A percentile compares a stretch with the other conserved stretches of the same genome.
These are phyloP conservation scores for Otis tarda DNA, from an alignment of 2,113 vertebrate genomes.

Conservation along the genomic window DNA sequence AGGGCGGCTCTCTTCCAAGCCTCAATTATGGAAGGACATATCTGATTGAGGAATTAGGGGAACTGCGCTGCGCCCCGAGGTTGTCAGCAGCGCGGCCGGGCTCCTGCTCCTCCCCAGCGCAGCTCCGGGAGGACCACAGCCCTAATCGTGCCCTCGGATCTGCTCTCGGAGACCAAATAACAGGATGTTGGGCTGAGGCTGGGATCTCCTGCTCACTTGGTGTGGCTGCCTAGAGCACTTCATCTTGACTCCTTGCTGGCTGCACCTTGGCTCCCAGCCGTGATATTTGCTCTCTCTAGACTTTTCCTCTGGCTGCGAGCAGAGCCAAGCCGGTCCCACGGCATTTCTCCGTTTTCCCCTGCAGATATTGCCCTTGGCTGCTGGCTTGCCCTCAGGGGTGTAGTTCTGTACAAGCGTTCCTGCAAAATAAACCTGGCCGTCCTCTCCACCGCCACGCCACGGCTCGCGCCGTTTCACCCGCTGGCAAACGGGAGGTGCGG, in stretches of 20 bases:
- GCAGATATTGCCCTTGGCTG: conserved; percentile 14
- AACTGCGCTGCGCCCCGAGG: neutral
- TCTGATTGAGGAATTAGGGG: neutral
- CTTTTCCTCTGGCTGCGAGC: neutral
- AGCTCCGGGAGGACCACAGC: neutral
- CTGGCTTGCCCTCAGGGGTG: neutral
- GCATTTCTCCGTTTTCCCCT: neutral
- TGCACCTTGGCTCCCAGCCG: neutral
- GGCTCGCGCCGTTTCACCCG: fast-evolving
- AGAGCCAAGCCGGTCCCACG: neutral
- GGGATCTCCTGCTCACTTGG: neutral
- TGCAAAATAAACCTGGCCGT: neutral
- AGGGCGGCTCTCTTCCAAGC: neutral
- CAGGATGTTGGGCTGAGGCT: conserved; percentile 27
- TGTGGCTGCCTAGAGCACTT: neutral
- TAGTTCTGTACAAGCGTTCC: neutral
- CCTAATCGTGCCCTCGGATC: neutral
- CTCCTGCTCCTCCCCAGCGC: neutral
- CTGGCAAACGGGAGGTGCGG: neutral
- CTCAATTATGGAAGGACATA: neutral
- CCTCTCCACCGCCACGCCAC: neutral
- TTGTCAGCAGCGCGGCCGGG: fast-evolving
- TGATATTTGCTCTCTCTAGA: neutral
- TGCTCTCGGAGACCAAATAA: neutral
- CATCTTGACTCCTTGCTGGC: neutral